A percentile compares a stretch with the other conserved stretches of the same genome.
Evolutionary conservation across 1,140 invertebrate species (phyloP).

Genomic region (Drosophila pachea): DNA sequence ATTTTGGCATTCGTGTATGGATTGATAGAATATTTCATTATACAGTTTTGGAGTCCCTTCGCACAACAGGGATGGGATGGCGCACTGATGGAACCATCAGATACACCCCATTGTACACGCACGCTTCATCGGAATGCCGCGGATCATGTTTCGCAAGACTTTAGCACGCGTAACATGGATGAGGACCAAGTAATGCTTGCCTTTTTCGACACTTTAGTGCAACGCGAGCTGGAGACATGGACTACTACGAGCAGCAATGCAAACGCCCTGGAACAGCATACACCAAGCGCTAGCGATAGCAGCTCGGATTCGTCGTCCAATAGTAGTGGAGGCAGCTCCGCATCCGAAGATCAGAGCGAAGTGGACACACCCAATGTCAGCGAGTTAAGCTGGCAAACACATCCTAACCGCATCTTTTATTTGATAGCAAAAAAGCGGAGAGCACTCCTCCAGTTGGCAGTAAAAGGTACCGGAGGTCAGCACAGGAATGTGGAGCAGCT

Average conservation of each 20-base stretch:
- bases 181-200: constrained; percentile 98
- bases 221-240: constrained; percentile 91
- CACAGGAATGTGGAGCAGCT: constrained; percentile 54
- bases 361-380: constrained; percentile 61
- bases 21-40: not conserved
- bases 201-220: constrained; percentile 95
- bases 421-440: constrained; percentile 76
- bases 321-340: constrained; percentile 18
- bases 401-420: constrained; percentile 76
- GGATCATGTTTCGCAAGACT: constrained; percentile 89
- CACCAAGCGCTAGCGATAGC: constrained; percentile 30
- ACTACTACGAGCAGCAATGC: constrained; percentile 79
- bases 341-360: constrained; percentile 44
- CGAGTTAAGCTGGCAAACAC: constrained; percentile 60
- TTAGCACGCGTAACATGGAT: constrained; percentile 89
- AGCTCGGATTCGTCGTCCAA: constrained; percentile 40
- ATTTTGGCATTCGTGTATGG: not conserved
- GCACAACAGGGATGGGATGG: constrained; percentile 83
- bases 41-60: constrained; percentile 89
- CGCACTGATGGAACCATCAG: constrained; percentile 80
- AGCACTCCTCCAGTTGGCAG: constrained; percentile 67
- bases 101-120: constrained; percentile 84
- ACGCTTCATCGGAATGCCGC: constrained; percentile 91
- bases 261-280: constrained; percentile 12
- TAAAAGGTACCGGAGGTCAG: constrained; percentile 59